Percentiles rank a stretch among this genome's conserved stretches.
Conservation (phyloP, 2,797 vertebrate species). For the Lepus townsendii region DNA sequence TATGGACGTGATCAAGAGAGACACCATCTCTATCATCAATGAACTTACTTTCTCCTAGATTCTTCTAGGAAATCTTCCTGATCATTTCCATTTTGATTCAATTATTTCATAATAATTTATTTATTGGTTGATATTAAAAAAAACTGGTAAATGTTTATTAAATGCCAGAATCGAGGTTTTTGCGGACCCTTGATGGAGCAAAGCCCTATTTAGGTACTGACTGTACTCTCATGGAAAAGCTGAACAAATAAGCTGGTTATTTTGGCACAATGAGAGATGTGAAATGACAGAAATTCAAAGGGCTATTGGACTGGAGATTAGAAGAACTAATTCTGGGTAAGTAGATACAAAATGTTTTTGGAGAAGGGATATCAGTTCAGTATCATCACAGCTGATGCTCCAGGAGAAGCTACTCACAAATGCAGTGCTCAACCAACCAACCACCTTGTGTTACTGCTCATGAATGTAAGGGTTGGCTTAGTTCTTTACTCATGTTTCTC, state of each 20-base stretch:
- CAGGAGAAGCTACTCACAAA: not conserved
- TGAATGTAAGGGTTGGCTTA: not conserved
- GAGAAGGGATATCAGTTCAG: not conserved
- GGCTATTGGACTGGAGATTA: not conserved
- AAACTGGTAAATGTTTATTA: not conserved
- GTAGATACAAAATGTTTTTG: not conserved
- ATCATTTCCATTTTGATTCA: not conserved
- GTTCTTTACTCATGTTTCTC: not conserved
- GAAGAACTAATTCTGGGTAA: not conserved
- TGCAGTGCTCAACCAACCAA: not conserved
- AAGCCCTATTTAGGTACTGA: not conserved
- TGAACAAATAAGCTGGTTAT: not conserved
- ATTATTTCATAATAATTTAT: not conserved
- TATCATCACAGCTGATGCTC: not conserved
- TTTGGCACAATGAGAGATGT: not conserved
- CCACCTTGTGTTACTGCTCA: not conserved
- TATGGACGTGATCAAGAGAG: not conserved
- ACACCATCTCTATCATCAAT: not conserved
- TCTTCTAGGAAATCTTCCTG: not conserved
- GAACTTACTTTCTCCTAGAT: not conserved
- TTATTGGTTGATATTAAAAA: not conserved
- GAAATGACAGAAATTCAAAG: not conserved
- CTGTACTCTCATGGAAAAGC: not conserved
- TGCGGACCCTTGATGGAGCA: not conserved
- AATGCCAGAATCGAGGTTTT: not conserved